Conservation (phyloP, 2,888 invertebrate species). For the Coelopa pilipes region DNA sequence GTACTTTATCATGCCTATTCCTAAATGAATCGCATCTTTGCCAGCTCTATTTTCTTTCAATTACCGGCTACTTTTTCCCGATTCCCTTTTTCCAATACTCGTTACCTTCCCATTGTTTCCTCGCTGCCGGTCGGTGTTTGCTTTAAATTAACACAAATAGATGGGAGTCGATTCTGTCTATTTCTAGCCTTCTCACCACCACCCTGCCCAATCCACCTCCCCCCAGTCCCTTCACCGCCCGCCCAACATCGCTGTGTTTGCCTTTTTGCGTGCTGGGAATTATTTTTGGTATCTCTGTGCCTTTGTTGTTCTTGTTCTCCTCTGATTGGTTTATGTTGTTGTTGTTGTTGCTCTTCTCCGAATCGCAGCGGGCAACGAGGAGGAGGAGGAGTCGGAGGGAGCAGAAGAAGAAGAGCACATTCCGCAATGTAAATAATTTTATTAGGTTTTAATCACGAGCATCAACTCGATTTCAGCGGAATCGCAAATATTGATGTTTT, state of each 20-base stretch:
- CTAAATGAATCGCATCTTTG: background rate
- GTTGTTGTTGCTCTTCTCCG: conserved; percentile 40
- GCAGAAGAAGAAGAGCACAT: conserved; percentile 23
- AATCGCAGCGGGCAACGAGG: background rate
- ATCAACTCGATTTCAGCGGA: conserved; percentile 44
- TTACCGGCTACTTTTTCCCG: conserved; percentile 4
- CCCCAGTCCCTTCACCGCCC: background rate
- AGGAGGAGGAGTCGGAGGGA: background rate
- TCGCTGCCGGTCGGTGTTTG: conserved; percentile 48
- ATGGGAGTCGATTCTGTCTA: conserved; percentile 39
- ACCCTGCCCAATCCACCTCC: background rate
- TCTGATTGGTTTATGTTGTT: conserved; percentile 27
- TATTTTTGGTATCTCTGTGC: conserved; percentile 27
- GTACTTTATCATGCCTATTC: background rate
- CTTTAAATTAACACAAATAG: conserved; percentile 62
- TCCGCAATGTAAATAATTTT: conserved; percentile 61
- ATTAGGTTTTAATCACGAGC: conserved; percentile 66
- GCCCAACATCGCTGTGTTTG: conserved; percentile 14
- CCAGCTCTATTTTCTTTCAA: background rate
- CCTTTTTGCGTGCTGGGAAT: conserved; percentile 39
- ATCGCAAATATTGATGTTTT: conserved; percentile 35
- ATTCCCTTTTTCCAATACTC: conserved; percentile 8
- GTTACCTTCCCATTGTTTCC: conserved; percentile 5
- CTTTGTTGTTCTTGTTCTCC: conserved; percentile 29
- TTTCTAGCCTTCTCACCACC: background rate